These are phyloP conservation scores for Caranx ignobilis DNA, from an alignment of 2,113 vertebrate genomes.

Conservation along the genomic window DNA sequence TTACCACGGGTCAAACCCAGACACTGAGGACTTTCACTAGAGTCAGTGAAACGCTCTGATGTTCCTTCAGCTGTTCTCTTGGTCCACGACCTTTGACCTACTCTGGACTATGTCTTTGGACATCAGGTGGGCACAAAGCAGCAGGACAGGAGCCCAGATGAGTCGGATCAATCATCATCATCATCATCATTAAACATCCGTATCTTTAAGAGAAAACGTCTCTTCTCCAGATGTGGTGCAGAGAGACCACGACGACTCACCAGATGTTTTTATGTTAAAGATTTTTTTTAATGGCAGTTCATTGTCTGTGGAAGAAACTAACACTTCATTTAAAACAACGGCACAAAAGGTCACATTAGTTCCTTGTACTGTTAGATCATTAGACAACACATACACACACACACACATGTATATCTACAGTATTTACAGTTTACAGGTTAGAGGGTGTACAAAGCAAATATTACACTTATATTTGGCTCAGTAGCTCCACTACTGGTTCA, in stretches of 20 bases:
- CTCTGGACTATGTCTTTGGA: not conserved
- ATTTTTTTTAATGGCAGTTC: slow-evolving; percentile 4
- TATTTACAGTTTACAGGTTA: slow-evolving; percentile 46
- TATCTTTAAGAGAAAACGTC: too few species aligned
- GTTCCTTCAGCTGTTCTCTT: not conserved
- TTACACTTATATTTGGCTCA: not conserved
- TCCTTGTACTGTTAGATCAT: not conserved
- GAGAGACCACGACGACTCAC: not conserved
- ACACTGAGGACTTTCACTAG: too few species aligned
- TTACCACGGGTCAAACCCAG: too few species aligned
- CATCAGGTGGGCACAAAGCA: too few species aligned
- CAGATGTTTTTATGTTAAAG: not conserved
- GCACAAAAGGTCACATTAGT: not conserved
- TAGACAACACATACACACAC: slow-evolving; percentile 15
- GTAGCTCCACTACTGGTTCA: not conserved
- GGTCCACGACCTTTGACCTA: not conserved
- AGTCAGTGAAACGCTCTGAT: not conserved
- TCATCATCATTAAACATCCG: too few species aligned
- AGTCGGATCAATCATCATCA: too few species aligned
- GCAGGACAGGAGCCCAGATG: too few species aligned
- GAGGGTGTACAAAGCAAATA: not conserved
- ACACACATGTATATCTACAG: slow-evolving; percentile 38
- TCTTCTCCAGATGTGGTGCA: not conserved
- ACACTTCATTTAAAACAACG: not conserved
- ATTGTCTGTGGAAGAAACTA: not conserved